Evolutionary conservation across 2,888 invertebrate species (phyloP).

Genomic region (Caenorhabditis uteleia): DNA sequence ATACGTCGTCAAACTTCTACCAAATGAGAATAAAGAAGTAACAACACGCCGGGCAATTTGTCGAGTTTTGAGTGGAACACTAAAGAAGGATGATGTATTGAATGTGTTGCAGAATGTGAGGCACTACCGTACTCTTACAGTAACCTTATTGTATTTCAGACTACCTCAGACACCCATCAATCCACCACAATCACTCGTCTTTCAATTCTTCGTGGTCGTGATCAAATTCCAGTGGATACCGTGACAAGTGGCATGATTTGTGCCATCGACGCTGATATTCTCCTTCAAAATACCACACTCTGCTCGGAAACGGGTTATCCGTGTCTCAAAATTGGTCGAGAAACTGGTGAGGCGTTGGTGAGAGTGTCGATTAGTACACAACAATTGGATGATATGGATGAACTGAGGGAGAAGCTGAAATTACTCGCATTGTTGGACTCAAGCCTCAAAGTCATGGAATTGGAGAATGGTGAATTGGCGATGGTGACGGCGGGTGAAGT

Average conservation of each 20-base stretch:
- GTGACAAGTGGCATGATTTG: conserved; percentile 59
- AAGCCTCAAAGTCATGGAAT: conserved; percentile 73
- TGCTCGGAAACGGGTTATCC: conserved; percentile 75
- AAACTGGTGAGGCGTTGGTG: conserved; percentile 80
- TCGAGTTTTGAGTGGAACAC: conserved; percentile 59
- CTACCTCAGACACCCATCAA: conserved; percentile 7
- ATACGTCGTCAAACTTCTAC: conserved; percentile 61
- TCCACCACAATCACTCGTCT: conserved; percentile 77
- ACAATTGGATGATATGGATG: conserved; percentile 53
- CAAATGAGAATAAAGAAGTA: conserved; percentile 12
- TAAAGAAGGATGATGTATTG: conserved; percentile 31
- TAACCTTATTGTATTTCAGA: conserved; percentile 8
- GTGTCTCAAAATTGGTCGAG: conserved; percentile 78
- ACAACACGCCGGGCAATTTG: conserved; percentile 52
- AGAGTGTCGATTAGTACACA: conserved; percentile 89
- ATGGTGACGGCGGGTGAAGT: conserved; percentile 94
- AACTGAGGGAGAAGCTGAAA: conserved; percentile 52
- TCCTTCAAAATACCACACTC: conserved; percentile 83
- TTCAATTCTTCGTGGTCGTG: conserved; percentile 90
- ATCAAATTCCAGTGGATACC: conserved; percentile 79
- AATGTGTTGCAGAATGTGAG: conserved; percentile 30
- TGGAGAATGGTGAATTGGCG: conserved; percentile 93
- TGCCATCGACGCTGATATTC: conserved; percentile 51
- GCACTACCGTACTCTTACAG: not conserved
- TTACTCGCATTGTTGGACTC: conserved; percentile 59